A percentile compares a stretch with the other conserved stretches of the same genome.
Evolutionary conservation across 2,888 invertebrate species (phyloP).

Genomic region (Plemyria rubiginata): DNA sequence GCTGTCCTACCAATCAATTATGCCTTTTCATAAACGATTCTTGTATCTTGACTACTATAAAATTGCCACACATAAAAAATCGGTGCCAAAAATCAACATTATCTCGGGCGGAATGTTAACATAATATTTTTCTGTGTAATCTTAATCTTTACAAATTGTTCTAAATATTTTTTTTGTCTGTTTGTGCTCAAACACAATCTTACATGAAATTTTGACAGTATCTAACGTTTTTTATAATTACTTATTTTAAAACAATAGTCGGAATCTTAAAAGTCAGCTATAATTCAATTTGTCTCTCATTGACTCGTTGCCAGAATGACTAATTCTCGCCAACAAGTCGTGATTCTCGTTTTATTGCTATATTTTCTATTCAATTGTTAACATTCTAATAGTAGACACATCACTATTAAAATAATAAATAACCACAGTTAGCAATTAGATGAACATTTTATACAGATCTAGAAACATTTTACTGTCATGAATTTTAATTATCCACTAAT

Average conservation of each 20-base stretch:
- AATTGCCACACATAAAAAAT: conserved; percentile 73
- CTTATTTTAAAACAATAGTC: conserved; percentile 72
- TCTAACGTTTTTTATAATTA: conserved; percentile 60
- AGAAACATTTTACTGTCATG: conserved; percentile 30
- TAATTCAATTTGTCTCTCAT: conserved; percentile 73
- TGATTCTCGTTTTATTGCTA: conserved; percentile 68
- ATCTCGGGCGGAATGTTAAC: conserved; percentile 77
- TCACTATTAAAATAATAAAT: conserved; percentile 59
- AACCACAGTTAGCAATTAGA: conserved; percentile 34
- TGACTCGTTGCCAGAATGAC: conserved; percentile 80
- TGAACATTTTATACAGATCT: conserved; percentile 24
- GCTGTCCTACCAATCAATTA: conserved; percentile 79
- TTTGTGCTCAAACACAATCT: conserved; percentile 61
- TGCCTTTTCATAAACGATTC: conserved; percentile 71
- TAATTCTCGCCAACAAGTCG: conserved; percentile 69
- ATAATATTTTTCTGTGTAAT: conserved; percentile 77
- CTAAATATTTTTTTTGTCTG: conserved; percentile 72
- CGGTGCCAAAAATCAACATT: conserved; percentile 80
- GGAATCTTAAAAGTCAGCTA: conserved; percentile 62
- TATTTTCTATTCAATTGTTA: conserved; percentile 66
- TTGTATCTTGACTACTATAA: conserved; percentile 73
- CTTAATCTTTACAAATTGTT: conserved; percentile 79
- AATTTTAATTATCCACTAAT: conserved; percentile 33
- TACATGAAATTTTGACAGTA: conserved; percentile 30
- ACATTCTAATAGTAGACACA: conserved; percentile 50